phyloP scores from a whole-genome alignment of 2,113 vertebrate species.

The Petromus typicus region DNA sequence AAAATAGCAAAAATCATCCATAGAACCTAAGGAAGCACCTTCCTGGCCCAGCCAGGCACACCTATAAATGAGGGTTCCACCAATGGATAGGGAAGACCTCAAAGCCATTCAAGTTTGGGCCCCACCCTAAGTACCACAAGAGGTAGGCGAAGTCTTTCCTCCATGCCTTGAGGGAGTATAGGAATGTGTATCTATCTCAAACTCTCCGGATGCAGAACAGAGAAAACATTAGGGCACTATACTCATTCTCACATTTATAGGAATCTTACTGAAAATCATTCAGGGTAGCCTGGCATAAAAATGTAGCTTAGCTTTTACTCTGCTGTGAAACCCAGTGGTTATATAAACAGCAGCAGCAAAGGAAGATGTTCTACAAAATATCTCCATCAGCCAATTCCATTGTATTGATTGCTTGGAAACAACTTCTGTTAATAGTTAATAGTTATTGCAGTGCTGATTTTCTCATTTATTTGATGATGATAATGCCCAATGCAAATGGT shows the following conservation, averaged over 20 bases:
- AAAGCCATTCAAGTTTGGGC: not conserved
- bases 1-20: not conserved
- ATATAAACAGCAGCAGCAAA: rapidly evolving
- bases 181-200: rapidly evolving
- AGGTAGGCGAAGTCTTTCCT: too few species aligned
- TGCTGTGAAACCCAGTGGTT: not conserved
- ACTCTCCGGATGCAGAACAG: rapidly evolving
- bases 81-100: not conserved
- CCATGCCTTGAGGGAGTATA: not conserved
- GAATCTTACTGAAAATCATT: not conserved
- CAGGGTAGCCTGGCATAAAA: not conserved
- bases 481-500: not conserved
- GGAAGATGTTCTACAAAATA: rapidly evolving
- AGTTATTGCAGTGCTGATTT: rapidly evolving
- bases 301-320: not conserved
- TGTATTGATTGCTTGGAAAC: too few species aligned
- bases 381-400: not conserved
- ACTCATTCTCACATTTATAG: too few species aligned
- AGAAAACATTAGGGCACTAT: not conserved
- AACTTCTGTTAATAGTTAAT: rapidly evolving
- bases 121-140: not conserved
- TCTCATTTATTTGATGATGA: not conserved
- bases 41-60: not conserved
- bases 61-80: not conserved
- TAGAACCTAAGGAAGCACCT: not conserved